Evolutionary conservation across 1,140 invertebrate genomes (phyloP), one percentile per base, ranked within the genome.

Genomic region (Macrotrachela quadricornifera): DNA sequence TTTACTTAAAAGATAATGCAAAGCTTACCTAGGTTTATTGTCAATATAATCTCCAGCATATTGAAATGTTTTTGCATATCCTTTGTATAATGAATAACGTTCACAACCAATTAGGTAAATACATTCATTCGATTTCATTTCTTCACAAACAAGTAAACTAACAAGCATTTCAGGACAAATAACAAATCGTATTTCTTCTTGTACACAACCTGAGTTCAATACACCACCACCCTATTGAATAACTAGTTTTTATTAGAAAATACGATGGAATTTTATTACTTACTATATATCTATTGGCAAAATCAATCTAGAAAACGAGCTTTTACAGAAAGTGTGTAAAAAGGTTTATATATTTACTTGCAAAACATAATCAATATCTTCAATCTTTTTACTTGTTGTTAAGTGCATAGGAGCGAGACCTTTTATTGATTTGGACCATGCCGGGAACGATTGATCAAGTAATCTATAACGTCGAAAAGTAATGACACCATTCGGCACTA

Each of bases 121-220:
- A 15, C 82, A 80, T 74, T 97, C 91, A 14, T 78, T 80, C 11
- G 79, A 74, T 43, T 76, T 75, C 49, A 95, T 69, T 54, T 71
- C 73, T 69, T 95, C 86, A 10, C 83, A 83, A 57, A 97, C 83
- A 1, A 97, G 72, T 65, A 85, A 77, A 0, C 82, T 77, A 1
- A 87, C 71, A 43, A 97, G 74, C 55, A 96, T 72, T 70, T 97
- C 92, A 0, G 92, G 92, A 68, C 85, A 92, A 55, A 94, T 84
- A 8, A 92, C 76, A 69, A 96, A 96, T 43, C 87, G 73, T 59
- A 97, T 96, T 73, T 99, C 92, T 73, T 99, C 92, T 72, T 99
- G 88, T 2, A 95, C 88, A 65, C 80, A 84, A 0, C 90, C 90
- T 56, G 76, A 70, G 1, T 79, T 75, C 16, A 97, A 68, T 2